phyloP scores from a whole-genome alignment of 1,140 invertebrate genomes.

The Pectinophora gossypiella region DNA sequence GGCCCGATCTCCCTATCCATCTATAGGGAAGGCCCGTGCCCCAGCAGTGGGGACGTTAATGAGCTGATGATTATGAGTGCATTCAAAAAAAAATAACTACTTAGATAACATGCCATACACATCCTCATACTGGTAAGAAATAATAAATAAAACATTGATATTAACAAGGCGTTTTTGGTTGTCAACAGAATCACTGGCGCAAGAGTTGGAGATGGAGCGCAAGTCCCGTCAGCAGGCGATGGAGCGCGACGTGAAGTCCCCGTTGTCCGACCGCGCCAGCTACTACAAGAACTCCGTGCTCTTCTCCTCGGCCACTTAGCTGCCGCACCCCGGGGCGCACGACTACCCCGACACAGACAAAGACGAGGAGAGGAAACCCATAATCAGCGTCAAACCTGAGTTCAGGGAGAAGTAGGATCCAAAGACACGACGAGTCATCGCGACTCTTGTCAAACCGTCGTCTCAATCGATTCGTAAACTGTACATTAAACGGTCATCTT shows the following conservation, averaged over 20 bases:
- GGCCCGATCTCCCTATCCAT: no score
- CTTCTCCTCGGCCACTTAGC: conserved; percentile 90
- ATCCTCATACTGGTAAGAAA: no score
- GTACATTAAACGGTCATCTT: conserved; percentile 8
- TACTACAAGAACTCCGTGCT: conserved; percentile 92
- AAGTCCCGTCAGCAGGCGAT: conserved; percentile 86
- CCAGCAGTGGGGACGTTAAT: no score
- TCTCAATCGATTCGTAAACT: not conserved
- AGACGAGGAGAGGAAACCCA: conserved; percentile 65
- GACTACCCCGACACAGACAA: conserved; percentile 46
- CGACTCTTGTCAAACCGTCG: no score
- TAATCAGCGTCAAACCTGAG: conserved; percentile 74
- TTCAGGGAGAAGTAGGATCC: conserved; percentile 65
- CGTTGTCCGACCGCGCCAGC: conserved; percentile 84
- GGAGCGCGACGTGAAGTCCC: conserved; percentile 89
- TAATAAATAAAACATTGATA: no score
- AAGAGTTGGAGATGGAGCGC: conserved; percentile 90
- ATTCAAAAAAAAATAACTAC: no score
- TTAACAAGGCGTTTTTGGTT: conserved; percentile 24
- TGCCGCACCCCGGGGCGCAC: conserved; percentile 62
- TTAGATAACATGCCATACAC: no score
- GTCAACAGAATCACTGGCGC: conserved; percentile 85
- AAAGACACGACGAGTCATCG: conserved; percentile 26
- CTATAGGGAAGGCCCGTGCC: no score
- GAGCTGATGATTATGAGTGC: no score